Conservation (phyloP, 2,888 invertebrate genomes). For the Desoria tigrina region DNA sequence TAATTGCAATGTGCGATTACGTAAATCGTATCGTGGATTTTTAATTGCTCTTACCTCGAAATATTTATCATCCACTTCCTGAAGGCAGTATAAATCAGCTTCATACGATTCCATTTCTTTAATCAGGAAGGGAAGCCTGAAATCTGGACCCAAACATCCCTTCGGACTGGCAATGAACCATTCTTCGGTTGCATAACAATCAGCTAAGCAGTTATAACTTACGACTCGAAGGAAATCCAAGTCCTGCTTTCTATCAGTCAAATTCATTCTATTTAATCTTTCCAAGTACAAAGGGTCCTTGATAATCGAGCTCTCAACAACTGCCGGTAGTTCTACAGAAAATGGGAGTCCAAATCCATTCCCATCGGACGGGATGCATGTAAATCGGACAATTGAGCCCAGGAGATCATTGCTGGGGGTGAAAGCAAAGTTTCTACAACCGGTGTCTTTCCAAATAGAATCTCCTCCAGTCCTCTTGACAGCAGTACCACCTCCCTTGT, state of each 20-base stretch:
- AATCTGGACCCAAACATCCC: constrained; percentile 77
- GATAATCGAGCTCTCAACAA: constrained; percentile 25
- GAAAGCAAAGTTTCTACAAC: constrained; percentile 19
- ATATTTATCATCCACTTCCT: constrained; percentile 85
- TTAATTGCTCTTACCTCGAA: constrained; percentile 60
- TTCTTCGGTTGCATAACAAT: constrained; percentile 85
- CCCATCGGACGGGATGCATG: constrained; percentile 47
- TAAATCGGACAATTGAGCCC: constrained; percentile 38
- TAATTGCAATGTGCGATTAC: too few species aligned
- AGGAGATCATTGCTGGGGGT: constrained; percentile 29
- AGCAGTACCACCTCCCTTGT: not conserved
- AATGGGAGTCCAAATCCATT: constrained; percentile 37
- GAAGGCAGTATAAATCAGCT: constrained; percentile 84
- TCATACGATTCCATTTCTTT: constrained; percentile 85
- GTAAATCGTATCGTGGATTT: too few species aligned
- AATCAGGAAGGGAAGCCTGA: constrained; percentile 79
- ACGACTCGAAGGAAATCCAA: constrained; percentile 68
- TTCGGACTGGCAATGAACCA: constrained; percentile 73
- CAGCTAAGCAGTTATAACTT: constrained; percentile 88
- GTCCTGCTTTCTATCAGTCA: constrained; percentile 39
- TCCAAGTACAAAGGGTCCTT: constrained; percentile 37
- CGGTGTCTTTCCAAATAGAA: constrained; percentile 20
- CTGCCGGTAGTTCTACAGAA: constrained; percentile 26
- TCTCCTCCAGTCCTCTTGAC: not conserved
- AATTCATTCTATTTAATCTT: constrained; percentile 22